Evolutionary conservation across 2,888 invertebrate species (phyloP), one percentile per base, ranked within the genome.

Genomic region (Drosophila suboccidentalis): DNA sequence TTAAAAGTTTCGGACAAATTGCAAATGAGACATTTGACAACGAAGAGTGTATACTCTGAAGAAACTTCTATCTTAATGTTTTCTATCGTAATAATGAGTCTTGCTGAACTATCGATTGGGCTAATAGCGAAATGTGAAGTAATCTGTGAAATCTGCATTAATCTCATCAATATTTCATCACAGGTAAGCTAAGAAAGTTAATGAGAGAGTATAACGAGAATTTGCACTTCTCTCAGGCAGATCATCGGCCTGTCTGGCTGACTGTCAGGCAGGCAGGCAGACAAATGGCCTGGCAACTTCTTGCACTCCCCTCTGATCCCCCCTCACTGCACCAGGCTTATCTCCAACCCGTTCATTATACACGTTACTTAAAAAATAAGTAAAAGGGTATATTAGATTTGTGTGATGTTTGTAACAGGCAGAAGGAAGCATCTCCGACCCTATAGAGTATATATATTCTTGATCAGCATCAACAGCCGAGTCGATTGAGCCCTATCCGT

Each of bases 251-350:
- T 59, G 41, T 38, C 34, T 54, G 58, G 38, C 26, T 22, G 22
- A 22, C 60, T 55, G 78, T 9, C 8, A 26, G 26, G 6, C 68
- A 29, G 63, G 50, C 68, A 34, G 68, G 47, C 75, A 64, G 71
- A 74, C 63, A 77, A 78, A 78, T 74, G 66, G 79, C 57, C 71
- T 47, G 60, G 43, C 67, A 53, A 38, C 26, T 26, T 3, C 22
- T 44, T 55, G 17, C 36, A 15, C 5, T 36, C 47, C 22, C 59
- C 19, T 38, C 17, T n/a, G n/a, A n/a, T n/a, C n/a, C n/a, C n/a
- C n/a, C 41, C n/a, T 19, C 17, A n/a, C 43, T 38, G 41, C 49
- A 13, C 11, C 54, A 9, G 34, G n/a, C 10, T 43, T 22, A 59
- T 64, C 50, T 58, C 54, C 57, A 68, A 54, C 59, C 65, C 65